Conservation (phyloP, 2,113 vertebrate genomes). For the Platichthys stellatus region DNA sequence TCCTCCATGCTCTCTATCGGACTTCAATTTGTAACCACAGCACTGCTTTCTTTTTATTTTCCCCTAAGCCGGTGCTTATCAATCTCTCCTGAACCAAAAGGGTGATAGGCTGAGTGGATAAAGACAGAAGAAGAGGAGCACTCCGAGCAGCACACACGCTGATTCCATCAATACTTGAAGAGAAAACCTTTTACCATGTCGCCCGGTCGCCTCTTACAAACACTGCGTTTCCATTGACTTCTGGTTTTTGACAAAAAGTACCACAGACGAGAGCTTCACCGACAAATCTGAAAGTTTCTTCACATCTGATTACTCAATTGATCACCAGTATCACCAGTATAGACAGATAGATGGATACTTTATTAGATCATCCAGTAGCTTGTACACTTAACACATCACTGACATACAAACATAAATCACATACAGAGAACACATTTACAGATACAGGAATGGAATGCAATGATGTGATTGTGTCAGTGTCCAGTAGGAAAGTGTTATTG, state of each 20-base stretch:
- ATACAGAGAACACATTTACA: no score
- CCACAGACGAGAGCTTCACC: no score
- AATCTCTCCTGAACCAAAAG: slow-evolving; percentile 14
- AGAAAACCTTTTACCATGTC: slow-evolving; percentile 2
- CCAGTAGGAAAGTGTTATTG: no score
- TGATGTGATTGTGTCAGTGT: no score
- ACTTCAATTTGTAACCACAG: background rate
- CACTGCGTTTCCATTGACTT: background rate
- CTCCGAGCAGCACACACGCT: slow-evolving; percentile 13
- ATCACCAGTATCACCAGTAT: background rate
- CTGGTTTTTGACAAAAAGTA: background rate
- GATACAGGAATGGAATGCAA: no score
- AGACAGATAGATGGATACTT: no score
- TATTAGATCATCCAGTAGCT: no score
- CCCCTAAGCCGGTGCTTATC: background rate
- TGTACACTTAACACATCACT: no score
- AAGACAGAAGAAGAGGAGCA: slow-evolving; percentile 4
- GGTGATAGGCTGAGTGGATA: slow-evolving; percentile 38
- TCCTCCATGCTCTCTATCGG: slow-evolving; percentile 16
- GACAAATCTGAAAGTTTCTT: background rate
- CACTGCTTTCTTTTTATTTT: background rate
- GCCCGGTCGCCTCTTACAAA: background rate
- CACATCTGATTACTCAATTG: background rate
- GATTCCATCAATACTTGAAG: slow-evolving; percentile 16
- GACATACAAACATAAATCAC: no score